Percentiles rank a stretch among this genome's conserved stretches.
phyloP scores from a whole-genome alignment of 2,888 invertebrate species.

The Ectemnius lituratus region DNA sequence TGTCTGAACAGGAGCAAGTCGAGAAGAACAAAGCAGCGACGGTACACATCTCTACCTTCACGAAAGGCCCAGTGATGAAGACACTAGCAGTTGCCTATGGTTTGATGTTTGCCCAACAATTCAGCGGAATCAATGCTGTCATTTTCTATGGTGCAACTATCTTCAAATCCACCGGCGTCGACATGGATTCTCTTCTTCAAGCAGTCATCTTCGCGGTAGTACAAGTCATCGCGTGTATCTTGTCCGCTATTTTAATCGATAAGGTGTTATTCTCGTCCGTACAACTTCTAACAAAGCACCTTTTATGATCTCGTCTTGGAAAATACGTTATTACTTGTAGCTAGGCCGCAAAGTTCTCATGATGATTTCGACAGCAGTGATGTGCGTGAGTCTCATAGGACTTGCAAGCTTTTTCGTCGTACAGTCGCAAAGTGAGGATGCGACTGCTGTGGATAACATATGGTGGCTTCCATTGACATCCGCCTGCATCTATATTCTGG shows the following conservation, averaged over 20 bases:
- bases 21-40: slow-evolving; percentile 15
- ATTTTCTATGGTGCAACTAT: slow-evolving; percentile 88
- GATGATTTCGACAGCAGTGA: slow-evolving; percentile 83
- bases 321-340: slow-evolving; percentile 51
- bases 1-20: slow-evolving; percentile 35
- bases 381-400: slow-evolving; percentile 84
- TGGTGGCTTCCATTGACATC: slow-evolving; percentile 76
- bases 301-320: background rate
- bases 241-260: slow-evolving; percentile 88
- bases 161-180: slow-evolving; percentile 83
- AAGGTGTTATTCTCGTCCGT: slow-evolving; percentile 69
- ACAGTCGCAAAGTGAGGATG: slow-evolving; percentile 58
- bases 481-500: slow-evolving; percentile 76
- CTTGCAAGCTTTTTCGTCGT: slow-evolving; percentile 84
- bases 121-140: slow-evolving; percentile 89
- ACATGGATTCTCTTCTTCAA: slow-evolving; percentile 73
- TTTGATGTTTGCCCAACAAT: slow-evolving; percentile 92
- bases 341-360: slow-evolving; percentile 88
- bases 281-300: background rate
- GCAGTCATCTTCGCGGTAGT: slow-evolving; percentile 80
- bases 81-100: slow-evolving; percentile 86
- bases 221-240: slow-evolving; percentile 87
- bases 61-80: slow-evolving; percentile 82
- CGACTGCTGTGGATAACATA: slow-evolving; percentile 56
- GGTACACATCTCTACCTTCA: slow-evolving; percentile 77